phyloP scores from a whole-genome alignment of 1,140 invertebrate species.

The Linepithema humile region DNA sequence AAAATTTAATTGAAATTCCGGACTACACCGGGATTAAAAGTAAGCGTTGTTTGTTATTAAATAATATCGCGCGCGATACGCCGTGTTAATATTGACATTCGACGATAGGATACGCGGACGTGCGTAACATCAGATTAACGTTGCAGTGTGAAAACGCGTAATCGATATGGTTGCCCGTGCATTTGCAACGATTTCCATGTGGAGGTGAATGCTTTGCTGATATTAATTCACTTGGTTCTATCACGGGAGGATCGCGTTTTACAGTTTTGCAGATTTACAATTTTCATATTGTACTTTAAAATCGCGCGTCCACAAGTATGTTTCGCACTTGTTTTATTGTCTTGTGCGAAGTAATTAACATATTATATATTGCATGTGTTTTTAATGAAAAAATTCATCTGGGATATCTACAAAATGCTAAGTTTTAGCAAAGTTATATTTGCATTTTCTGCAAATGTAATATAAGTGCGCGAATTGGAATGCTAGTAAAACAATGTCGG shows the following conservation, averaged over 20 bases:
- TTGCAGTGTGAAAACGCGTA: slow-evolving; percentile 56
- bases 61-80: slow-evolving; percentile 51
- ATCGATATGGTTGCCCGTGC: slow-evolving; percentile 48
- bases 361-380: background rate
- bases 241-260: background rate
- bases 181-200: slow-evolving; percentile 49
- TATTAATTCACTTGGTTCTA: slow-evolving; percentile 40
- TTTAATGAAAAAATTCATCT: slow-evolving; percentile 12
- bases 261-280: slow-evolving; percentile 9
- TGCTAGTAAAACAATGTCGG: too few species aligned
- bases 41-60: slow-evolving; percentile 60
- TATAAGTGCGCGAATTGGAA: slow-evolving; percentile 20
- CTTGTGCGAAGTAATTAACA: background rate
- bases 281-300: slow-evolving; percentile 15
- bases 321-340: slow-evolving; percentile 9
- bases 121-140: slow-evolving; percentile 58
- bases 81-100: slow-evolving; percentile 57
- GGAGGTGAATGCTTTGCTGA: slow-evolving; percentile 31
- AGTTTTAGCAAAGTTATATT: background rate
- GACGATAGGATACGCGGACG: slow-evolving; percentile 55
- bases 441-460: background rate
- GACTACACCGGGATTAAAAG: slow-evolving; percentile 40
- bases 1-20: slow-evolving; percentile 55
- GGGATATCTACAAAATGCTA: background rate
- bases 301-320: background rate